Evolutionary conservation across 2,888 invertebrate genomes (phyloP), one percentile per base, ranked within the genome.

Genomic region (Cephus pygmeus): DNA sequence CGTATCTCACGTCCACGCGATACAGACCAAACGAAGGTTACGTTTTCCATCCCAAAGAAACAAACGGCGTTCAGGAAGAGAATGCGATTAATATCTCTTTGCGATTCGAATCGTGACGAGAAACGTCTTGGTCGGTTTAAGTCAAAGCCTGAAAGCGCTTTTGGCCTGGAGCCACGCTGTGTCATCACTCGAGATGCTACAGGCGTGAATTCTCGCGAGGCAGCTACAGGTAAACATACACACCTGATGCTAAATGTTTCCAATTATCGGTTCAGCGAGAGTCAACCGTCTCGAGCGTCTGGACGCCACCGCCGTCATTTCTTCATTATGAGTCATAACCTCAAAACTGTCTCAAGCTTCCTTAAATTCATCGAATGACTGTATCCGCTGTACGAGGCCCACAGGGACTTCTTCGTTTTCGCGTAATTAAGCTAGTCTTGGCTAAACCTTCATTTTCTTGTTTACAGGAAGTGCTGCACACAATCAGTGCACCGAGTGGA

Each of bases 381-480:
- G 2, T 40, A 40, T 0, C 1, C 6, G 6, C 40, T 40, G 4
- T 15, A 40, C 15, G 15, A 40, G 1, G 4, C 40, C 15, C 40
- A 40, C 15, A 15, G 40, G 40, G 15, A 40, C 6, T 40, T 15
- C 1, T 4, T 40, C 1, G 15, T 40, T 15, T 15, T 15, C 4
- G 1, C 40, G 40, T 40, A 9, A 40, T 40, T 40, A 40, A 15
- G 23, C 23, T 23, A 23, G 1, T 15, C 40, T 4, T 15, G 15
- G 40, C 40, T 40, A 40, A 40, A 40, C 23, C 40, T 40, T 40
- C 0, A 40, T 40, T 40, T 40, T 40, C 23, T 40, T 40, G 23
- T 40, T 97, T 96, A 1, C 96, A 98, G 98, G 98, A 99, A 92
- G 99, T 99, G 80, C 95, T 99, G 91, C 98, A 99, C 94, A 98